Conservation (phyloP, 2,113 vertebrate species). For the Cranoglanis bouderius region DNA sequence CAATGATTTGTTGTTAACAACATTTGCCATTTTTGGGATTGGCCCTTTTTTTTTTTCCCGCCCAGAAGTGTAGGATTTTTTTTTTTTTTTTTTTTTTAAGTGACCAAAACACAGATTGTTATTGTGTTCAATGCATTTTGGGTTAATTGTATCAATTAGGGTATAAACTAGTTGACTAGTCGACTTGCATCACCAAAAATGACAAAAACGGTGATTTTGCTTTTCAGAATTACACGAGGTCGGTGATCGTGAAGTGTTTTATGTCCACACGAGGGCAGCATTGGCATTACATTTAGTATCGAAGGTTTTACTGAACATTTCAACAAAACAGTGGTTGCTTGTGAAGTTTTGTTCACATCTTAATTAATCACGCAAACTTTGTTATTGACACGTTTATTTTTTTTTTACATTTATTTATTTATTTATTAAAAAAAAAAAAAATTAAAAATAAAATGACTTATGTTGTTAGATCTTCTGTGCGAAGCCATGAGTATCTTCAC, state of each 20-base stretch:
- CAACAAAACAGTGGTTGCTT: neutral
- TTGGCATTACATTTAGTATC: neutral
- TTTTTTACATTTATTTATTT: neutral
- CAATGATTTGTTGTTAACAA: too few relatives aligned
- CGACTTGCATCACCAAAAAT: neutral
- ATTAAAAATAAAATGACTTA: too few relatives aligned
- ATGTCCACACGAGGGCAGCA: slow-evolving; percentile 9
- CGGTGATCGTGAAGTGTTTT: neutral
- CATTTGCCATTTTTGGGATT: too few relatives aligned
- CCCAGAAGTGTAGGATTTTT: too few relatives aligned
- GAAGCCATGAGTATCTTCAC: neutral
- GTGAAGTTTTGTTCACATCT: too few relatives aligned
- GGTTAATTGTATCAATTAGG: slow-evolving; percentile 38
- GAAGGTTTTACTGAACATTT: neutral
- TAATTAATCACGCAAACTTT: too few relatives aligned
- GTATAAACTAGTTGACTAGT: neutral
- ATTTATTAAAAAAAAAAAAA: neutral
- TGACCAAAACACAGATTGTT: neutral
- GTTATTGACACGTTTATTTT: neutral
- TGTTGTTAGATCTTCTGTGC: too few relatives aligned
- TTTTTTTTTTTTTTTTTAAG: neutral
- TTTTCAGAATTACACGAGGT: neutral
- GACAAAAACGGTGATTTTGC: neutral
- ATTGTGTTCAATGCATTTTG: neutral
- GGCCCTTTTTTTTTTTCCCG: neutral